Evolutionary conservation across 2,113 vertebrate genomes (phyloP).

Genomic region (Phodopus roborovskii): DNA sequence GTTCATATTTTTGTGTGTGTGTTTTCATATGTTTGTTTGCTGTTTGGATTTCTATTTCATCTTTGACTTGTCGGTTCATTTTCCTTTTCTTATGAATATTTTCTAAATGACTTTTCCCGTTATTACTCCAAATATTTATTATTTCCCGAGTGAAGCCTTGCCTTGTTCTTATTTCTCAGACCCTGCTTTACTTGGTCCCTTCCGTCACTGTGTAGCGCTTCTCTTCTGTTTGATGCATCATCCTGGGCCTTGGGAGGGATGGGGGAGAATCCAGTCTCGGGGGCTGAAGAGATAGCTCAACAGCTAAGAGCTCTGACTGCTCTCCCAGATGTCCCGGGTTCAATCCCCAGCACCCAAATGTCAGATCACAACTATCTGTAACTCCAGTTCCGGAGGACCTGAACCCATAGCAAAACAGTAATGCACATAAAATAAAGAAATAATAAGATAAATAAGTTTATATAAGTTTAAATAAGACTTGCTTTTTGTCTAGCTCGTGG

Average conservation of each 20-base stretch:
- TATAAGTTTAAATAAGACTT: too few relatives aligned
- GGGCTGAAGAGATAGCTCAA: too few relatives aligned
- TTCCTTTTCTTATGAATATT: neutral
- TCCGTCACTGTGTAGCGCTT: neutral
- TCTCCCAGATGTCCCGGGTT: too few relatives aligned
- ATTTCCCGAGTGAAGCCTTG: neutral
- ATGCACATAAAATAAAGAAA: too few relatives aligned
- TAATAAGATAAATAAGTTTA: neutral
- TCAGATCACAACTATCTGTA: too few relatives aligned
- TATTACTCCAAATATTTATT: neutral
- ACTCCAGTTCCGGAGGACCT: too few relatives aligned
- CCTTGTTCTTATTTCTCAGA: neutral
- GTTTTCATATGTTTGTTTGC: constrained; percentile 31
- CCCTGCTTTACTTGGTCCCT: neutral
- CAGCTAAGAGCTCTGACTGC: too few relatives aligned
- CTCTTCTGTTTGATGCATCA: neutral
- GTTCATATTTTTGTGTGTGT: neutral
- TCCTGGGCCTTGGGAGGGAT: neutral
- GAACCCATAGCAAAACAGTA: too few relatives aligned
- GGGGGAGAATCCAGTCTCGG: neutral
- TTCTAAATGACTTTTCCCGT: neutral
- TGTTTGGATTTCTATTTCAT: neutral
- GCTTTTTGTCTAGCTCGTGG: constrained; percentile 8
- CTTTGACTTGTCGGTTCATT: neutral
- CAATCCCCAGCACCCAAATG: too few relatives aligned